Percentiles rank a stretch among this genome's conserved stretches.
Evolutionary conservation across 2,888 invertebrate genomes (phyloP).

Genomic region (Oscheius sp.): DNA sequence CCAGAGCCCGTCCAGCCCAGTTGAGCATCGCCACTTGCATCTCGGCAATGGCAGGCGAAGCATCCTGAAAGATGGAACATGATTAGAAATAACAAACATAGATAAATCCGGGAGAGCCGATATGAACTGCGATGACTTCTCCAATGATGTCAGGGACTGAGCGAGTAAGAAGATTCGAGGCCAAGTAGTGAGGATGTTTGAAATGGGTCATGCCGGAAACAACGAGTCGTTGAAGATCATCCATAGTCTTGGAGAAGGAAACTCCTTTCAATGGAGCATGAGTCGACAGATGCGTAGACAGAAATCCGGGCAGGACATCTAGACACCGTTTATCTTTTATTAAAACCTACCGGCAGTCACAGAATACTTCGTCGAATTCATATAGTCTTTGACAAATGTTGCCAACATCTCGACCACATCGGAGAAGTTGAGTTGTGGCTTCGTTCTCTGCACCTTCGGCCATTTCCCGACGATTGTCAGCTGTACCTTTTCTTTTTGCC

Average conservation of each 20-base stretch:
- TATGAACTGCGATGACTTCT: neutral
- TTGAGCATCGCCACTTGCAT: slow-evolving; percentile 26
- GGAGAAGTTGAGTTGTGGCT: neutral
- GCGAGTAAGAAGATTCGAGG: neutral
- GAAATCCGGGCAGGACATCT: slow-evolving; percentile 15
- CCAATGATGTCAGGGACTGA: slow-evolving; percentile 13
- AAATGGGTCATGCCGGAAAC: slow-evolving; percentile 15
- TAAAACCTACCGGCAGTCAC: too few relatives aligned
- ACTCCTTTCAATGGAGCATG: neutral
- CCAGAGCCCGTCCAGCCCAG: slow-evolving; percentile 23
- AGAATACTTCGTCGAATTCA: neutral
- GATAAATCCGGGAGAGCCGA: slow-evolving; percentile 17
- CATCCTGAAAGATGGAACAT: too few relatives aligned
- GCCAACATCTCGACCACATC: slow-evolving; percentile 6
- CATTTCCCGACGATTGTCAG: neutral
- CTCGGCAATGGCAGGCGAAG: slow-evolving; percentile 21
- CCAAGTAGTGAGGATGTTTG: slow-evolving; percentile 18
- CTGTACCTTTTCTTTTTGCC: neutral
- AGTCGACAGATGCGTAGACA: neutral
- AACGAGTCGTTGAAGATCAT: slow-evolving; percentile 1
- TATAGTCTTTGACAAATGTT: slow-evolving; percentile 3
- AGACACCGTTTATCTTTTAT: too few relatives aligned
- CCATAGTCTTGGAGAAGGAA: neutral
- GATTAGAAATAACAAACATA: too few relatives aligned
- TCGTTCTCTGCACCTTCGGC: neutral